Evolutionary conservation across 2,797 vertebrate species (phyloP).

Genomic region (Aselliscus stoliczkanus): DNA sequence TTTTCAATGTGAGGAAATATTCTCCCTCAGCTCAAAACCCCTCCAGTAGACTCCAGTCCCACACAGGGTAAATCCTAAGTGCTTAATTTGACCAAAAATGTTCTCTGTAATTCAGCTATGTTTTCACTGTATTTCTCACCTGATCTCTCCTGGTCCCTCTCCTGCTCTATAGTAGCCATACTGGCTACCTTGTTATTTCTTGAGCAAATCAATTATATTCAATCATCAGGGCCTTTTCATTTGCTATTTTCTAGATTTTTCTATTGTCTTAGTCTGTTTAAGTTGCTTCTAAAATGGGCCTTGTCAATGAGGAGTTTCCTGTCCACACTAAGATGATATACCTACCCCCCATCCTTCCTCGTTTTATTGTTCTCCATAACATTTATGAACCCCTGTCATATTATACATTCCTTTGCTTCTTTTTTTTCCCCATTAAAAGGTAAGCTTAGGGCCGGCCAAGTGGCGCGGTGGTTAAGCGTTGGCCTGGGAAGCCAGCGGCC

Average conservation of each 20-base stretch:
- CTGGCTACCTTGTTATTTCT: background rate
- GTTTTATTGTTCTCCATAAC: background rate
- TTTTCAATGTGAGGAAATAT: background rate
- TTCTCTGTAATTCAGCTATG: background rate
- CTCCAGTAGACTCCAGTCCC: background rate
- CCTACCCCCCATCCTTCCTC: background rate
- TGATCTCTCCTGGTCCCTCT: background rate
- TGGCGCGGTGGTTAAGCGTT: no score
- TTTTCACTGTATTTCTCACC: background rate
- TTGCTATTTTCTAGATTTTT: background rate
- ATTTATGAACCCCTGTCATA: background rate
- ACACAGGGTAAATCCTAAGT: background rate
- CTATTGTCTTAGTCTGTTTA: background rate
- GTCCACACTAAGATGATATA: background rate
- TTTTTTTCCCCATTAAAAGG: background rate
- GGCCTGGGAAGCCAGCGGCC: no score
- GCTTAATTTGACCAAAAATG: background rate
- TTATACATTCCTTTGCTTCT: background rate
- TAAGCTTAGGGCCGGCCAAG: background rate
- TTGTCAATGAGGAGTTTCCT: background rate
- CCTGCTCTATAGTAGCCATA: background rate
- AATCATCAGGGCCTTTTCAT: background rate
- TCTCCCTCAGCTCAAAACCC: background rate
- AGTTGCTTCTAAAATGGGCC: background rate
- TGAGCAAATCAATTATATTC: background rate